These are phyloP conservation scores for Hetaerina americana DNA, from an alignment of 1,140 invertebrate species.

Conservation along the genomic window DNA sequence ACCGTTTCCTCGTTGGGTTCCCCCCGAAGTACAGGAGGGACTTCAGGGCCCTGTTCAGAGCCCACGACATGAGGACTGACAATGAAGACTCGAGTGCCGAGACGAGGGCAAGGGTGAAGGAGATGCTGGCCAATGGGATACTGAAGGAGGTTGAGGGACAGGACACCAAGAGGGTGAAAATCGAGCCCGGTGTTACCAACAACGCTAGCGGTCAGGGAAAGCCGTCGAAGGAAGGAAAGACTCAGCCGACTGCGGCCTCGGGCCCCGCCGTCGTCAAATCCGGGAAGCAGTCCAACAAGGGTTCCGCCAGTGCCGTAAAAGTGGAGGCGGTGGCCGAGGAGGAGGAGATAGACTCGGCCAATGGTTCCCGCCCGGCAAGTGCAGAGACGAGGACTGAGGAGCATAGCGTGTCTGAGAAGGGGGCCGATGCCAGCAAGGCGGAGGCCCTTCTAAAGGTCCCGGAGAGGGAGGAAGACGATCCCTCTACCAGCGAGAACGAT, in stretches of 20 bases:
- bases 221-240: constrained; percentile 10
- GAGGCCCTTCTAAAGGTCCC: no score
- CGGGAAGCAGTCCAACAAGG: background rate
- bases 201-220: constrained; percentile 8
- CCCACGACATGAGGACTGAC: background rate
- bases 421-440: constrained; percentile 9
- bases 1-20: constrained; percentile 28
- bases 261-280: background rate
- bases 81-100: constrained; percentile 5
- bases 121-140: background rate
- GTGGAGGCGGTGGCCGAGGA: background rate
- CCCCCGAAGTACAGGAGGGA: constrained; percentile 36
- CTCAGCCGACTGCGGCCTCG: background rate
- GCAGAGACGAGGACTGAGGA: constrained; percentile 9
- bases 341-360: background rate
- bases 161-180: background rate
- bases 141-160: background rate
- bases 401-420: constrained; percentile 7
- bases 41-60: constrained; percentile 43
- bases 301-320: no score
- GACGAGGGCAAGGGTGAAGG: constrained; percentile 1
- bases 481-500: background rate
- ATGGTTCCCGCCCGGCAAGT: background rate
- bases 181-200: background rate
- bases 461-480: constrained; percentile 11